A percentile compares a stretch with the other conserved stretches of the same genome.
Evolutionary conservation across 2,888 invertebrate species (phyloP).

Genomic region (Chymomyza procnemis): DNA sequence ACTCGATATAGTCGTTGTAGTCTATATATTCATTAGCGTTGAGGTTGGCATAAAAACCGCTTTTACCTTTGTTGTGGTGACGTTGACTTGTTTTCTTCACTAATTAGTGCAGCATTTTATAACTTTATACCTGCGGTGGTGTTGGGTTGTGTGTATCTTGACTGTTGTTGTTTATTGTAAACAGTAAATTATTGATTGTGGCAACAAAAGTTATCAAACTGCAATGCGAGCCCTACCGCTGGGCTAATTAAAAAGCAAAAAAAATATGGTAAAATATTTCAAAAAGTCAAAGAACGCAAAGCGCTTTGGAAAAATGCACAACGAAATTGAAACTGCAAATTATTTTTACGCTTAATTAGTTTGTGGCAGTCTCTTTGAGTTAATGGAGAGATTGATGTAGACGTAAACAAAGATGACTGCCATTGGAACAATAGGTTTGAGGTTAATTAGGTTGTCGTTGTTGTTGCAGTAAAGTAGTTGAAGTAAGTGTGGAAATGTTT

Average conservation of each 20-base stretch:
- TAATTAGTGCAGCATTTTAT: slow-evolving; percentile 49
- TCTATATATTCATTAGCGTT: background rate
- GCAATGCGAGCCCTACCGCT: slow-evolving; percentile 13
- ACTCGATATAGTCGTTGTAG: slow-evolving; percentile 28
- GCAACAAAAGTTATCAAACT: background rate
- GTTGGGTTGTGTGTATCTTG: slow-evolving; percentile 13
- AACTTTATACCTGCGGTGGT: background rate
- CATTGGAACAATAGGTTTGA: background rate
- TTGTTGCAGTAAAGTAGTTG: too few relatives aligned
- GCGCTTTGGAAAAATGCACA: slow-evolving; percentile 6
- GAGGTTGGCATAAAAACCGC: background rate
- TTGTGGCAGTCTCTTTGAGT: background rate
- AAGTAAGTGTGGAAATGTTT: too few relatives aligned
- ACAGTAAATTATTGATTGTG: slow-evolving; percentile 65
- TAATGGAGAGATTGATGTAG: background rate
- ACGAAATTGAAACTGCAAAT: slow-evolving; percentile 41
- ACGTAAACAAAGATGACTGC: background rate
- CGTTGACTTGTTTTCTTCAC: slow-evolving; percentile 33
- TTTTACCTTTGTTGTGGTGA: slow-evolving; percentile 39
- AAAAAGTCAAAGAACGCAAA: slow-evolving; percentile 22
- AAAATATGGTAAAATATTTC: background rate
- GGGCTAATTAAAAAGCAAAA: slow-evolving; percentile 45
- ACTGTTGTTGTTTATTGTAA: slow-evolving; percentile 49
- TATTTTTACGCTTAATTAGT: slow-evolving; percentile 55
- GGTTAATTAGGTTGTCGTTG: background rate